phyloP scores from a whole-genome alignment of 2,113 vertebrate genomes.

The Lagopus leucura region DNA sequence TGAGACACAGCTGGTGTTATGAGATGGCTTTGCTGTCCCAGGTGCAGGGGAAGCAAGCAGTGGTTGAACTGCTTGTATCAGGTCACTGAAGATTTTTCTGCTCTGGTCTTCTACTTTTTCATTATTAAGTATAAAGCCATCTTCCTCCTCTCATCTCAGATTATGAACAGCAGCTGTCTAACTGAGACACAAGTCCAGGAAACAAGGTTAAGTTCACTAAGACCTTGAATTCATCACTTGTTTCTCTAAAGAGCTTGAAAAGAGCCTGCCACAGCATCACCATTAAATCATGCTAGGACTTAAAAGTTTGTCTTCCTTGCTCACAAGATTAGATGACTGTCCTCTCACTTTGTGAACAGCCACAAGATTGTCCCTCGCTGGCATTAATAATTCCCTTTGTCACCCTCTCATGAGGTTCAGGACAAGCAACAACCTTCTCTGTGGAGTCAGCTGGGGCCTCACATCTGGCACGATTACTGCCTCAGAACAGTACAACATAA shows the following conservation, averaged over 20 bases:
- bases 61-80: neutral
- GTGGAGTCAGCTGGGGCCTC: neutral
- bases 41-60: neutral
- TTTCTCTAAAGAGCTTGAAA: neutral
- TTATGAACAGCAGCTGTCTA: neutral
- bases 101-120: neutral
- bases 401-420: neutral
- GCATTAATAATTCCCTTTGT: neutral
- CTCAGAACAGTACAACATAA: neutral
- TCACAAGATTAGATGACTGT: neutral
- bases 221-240: neutral
- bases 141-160: slow-evolving; percentile 4
- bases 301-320: neutral
- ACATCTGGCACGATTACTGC: neutral
- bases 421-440: neutral
- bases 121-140: neutral
- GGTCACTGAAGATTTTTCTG: neutral
- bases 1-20: neutral
- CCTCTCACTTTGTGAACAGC: neutral
- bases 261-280: slow-evolving; percentile 14
- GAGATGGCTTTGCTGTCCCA: neutral
- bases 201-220: neutral
- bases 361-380: neutral
- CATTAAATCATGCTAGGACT: neutral
- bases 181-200: neutral